phyloP scores from a whole-genome alignment of 1,140 invertebrate genomes.

The Cyrtorhinus lividipennis region DNA sequence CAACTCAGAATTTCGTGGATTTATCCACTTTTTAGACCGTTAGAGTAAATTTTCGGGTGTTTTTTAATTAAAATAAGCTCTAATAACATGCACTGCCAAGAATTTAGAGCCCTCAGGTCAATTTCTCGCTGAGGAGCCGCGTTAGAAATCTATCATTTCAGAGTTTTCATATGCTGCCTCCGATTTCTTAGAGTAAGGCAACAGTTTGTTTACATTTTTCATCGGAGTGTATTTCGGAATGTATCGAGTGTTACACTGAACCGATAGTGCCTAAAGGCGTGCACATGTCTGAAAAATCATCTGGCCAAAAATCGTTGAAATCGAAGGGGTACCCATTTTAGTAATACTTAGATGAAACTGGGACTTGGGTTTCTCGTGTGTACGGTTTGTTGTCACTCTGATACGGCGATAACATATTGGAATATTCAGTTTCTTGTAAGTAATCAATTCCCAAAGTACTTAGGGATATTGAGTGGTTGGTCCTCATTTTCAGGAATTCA shows the following conservation, averaged over 20 bases:
- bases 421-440: no score
- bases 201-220: background rate
- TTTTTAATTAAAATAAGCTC: background rate
- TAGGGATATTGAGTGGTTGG: no score
- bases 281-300: background rate
- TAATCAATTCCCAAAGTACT: no score
- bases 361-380: background rate
- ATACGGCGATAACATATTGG: background rate
- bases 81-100: no score
- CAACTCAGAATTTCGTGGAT: background rate
- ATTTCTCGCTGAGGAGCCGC: no score
- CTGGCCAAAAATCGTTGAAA: conserved; percentile 12
- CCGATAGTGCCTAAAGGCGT: background rate
- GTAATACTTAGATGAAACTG: conserved; percentile 14
- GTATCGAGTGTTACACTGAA: background rate
- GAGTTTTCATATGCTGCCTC: background rate
- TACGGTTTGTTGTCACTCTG: background rate
- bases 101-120: no score
- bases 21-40: background rate
- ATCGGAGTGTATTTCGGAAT: background rate
- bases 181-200: background rate
- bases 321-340: conserved; percentile 24
- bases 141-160: no score
- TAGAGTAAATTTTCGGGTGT: background rate
- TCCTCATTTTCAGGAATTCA: background rate